Evolutionary conservation across 1,140 invertebrate genomes (phyloP), one percentile per base, ranked within the genome.

Genomic region (Musca domestica): DNA sequence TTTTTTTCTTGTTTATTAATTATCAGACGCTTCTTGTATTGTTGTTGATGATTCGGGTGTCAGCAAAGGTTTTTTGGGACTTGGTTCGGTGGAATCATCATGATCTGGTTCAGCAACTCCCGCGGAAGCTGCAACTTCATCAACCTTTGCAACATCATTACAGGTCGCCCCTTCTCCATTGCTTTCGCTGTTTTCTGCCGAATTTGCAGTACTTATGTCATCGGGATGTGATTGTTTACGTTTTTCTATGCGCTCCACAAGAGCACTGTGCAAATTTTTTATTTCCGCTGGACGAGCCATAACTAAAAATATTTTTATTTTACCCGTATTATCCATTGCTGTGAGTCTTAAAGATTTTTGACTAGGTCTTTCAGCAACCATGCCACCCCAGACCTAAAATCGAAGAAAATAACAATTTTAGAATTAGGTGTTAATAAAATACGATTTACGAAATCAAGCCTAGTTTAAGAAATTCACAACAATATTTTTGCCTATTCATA

Each of bases 261-360:
- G 81, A 1, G 90, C 88, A 74, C 86, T 86, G 73, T 90, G 86
- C 47, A 96, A 79, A 71, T 90, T 88, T 63, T 89, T 89, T 10
- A 91, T 89, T 76, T 95, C 93, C 64, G 90, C 91, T 0, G 90
- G 90, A 64, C 88, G 89, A 15, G 91, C 91, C 90, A 90, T 91
- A 47, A 93, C 89, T 61, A 96, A 87, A 74, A 94, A 96, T 63
- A 96, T 90, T 83, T 93, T 92, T 47, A 96, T 87, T 67, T 90
- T 88, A 67, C 91, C 91, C 68, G 90, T 89, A 17, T 88, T 87
- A 76, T 97, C 94, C 75, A 93, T 90, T 0, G 94, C 96, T 2
- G 95, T 97, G 68, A 98, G 85, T 56, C 94, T 85, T 12, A 98
- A 85, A 71, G 92, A 95, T 84, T 96, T 97, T 54, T 87, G 86